Percentiles rank a stretch among this genome's conserved stretches.
phyloP scores from a whole-genome alignment of 2,888 invertebrate genomes.

The Noctua pronuba region DNA sequence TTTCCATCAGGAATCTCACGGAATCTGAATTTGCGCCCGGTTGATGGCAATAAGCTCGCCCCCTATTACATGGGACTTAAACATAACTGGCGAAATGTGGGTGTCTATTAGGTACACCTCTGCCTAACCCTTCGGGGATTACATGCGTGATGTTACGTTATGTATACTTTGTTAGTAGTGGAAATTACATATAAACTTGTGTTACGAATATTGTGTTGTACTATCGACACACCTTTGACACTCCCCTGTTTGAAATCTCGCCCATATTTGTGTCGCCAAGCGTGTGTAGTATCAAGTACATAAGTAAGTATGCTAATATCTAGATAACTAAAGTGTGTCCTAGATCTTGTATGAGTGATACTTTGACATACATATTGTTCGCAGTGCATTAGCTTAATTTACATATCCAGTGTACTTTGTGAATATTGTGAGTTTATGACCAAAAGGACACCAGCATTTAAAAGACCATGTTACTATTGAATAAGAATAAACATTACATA shows the following conservation, averaged over 20 bases:
- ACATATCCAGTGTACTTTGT: constrained; percentile 1
- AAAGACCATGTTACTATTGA: not conserved
- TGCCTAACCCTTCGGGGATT: no score
- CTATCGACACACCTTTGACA: constrained; percentile 29
- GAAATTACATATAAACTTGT: not conserved
- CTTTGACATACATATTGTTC: constrained; percentile 22
- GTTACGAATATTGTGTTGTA: not conserved
- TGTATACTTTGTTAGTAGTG: not conserved
- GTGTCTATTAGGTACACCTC: no score
- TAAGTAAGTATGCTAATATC: constrained; percentile 26
- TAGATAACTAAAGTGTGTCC: constrained; percentile 26
- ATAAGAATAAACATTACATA: not conserved
- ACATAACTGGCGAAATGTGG: no score
- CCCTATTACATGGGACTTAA: no score
- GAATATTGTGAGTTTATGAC: not conserved
- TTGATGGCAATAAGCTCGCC: no score
- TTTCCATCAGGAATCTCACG: no score
- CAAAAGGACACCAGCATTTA: not conserved
- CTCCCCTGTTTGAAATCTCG: constrained; percentile 42
- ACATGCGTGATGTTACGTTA: no score
- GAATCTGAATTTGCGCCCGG: no score
- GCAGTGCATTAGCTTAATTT: constrained; percentile 23
- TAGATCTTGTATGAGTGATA: constrained; percentile 32
- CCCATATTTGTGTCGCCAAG: constrained; percentile 26
- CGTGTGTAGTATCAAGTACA: not conserved